These are phyloP conservation scores for Ectropis crepuscularia DNA, from an alignment of 2,888 invertebrate genomes.

Conservation along the genomic window DNA sequence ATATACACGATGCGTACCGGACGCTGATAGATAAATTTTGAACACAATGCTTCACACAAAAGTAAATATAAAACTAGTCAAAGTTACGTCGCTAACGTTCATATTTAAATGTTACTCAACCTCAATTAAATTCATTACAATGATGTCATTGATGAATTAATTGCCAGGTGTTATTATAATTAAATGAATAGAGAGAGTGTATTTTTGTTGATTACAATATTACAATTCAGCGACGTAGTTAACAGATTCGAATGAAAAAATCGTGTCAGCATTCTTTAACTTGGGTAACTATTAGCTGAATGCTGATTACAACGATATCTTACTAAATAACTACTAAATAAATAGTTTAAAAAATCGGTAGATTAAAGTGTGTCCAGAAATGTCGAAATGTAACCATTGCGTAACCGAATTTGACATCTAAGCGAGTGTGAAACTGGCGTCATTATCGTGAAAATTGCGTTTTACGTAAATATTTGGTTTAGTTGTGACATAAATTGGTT, in stretches of 20 bases:
- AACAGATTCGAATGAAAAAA: constrained; percentile 9
- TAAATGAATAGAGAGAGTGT: constrained; percentile 19
- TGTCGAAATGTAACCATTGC: constrained; percentile 52
- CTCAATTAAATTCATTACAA: constrained; percentile 34
- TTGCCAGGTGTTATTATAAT: constrained; percentile 22
- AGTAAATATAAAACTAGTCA: not conserved
- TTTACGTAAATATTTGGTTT: constrained; percentile 55
- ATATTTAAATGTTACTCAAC: constrained; percentile 29
- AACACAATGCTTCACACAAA: constrained; percentile 5
- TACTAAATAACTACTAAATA: too few species aligned
- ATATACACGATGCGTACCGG: constrained; percentile 12
- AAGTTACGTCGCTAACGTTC: constrained; percentile 20
- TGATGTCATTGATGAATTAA: constrained; percentile 28
- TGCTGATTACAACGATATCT: too few species aligned
- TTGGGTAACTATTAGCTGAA: too few species aligned
- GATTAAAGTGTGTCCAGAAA: too few species aligned
- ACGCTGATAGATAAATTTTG: constrained; percentile 3
- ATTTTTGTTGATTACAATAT: constrained; percentile 26
- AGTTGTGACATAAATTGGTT: constrained; percentile 58
- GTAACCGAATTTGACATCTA: constrained; percentile 48
- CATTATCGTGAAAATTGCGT: constrained; percentile 46
- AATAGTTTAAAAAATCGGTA: too few species aligned
- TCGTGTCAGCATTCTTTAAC: constrained; percentile 38
- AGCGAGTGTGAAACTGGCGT: constrained; percentile 49
- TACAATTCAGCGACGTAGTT: constrained; percentile 32